These are phyloP conservation scores for Etheostoma spectabile DNA, from an alignment of 2,113 vertebrate species.

Conservation along the genomic window DNA sequence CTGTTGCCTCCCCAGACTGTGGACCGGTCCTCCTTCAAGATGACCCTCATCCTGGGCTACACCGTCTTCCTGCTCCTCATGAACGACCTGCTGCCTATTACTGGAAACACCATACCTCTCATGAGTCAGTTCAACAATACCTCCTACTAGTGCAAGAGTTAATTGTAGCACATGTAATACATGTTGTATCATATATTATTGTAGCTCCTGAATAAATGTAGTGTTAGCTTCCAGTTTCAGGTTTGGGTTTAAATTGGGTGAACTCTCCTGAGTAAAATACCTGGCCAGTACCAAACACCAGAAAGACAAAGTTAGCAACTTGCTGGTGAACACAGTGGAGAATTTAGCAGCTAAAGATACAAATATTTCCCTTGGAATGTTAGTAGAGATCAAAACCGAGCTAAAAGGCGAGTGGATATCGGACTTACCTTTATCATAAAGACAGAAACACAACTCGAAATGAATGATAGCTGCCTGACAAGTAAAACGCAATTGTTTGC, in stretches of 20 bases:
- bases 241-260: background rate
- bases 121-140: slow-evolving; percentile 70
- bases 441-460: background rate
- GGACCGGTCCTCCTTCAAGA: slow-evolving; percentile 84
- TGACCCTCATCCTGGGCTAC: slow-evolving; percentile 88
- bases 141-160: too few relatives aligned
- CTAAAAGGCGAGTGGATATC: background rate
- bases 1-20: slow-evolving; percentile 80
- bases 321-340: background rate
- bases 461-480: background rate
- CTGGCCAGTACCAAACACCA: too few relatives aligned
- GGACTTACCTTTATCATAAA: background rate
- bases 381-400: background rate
- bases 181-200: background rate
- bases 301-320: too few relatives aligned
- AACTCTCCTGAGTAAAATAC: too few relatives aligned
- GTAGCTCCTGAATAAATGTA: background rate
- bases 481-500: background rate
- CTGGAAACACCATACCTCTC: slow-evolving; percentile 76
- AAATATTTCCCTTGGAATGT: background rate
- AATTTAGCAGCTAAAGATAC: background rate
- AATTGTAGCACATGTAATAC: background rate
- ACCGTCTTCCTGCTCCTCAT: slow-evolving; percentile 86
- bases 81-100: slow-evolving; percentile 84
- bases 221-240: background rate